Percentiles rank a stretch among this genome's conserved stretches.
Conservation (phyloP, 2,797 vertebrate genomes). For the Clarias platycephalus region DNA sequence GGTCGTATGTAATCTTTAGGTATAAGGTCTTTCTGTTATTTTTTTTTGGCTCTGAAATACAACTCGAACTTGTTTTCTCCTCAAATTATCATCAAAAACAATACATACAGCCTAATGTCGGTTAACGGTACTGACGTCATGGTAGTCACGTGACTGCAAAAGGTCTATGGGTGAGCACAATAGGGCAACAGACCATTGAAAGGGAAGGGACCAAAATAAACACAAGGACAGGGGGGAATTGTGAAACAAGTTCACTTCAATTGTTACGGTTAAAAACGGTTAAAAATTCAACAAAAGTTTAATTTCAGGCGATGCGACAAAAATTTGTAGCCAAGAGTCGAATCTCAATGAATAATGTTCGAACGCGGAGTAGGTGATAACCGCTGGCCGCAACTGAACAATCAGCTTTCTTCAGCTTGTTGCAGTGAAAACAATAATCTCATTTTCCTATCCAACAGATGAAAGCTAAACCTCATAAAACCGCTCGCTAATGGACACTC, state of each 20-base stretch:
- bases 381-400: background rate
- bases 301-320: background rate
- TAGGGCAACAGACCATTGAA: too few relatives aligned
- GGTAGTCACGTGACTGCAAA: too few relatives aligned
- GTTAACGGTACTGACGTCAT: too few relatives aligned
- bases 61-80: too few relatives aligned
- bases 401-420: background rate
- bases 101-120: too few relatives aligned
- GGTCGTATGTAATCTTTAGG: too few relatives aligned
- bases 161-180: too few relatives aligned
- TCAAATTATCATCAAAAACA: too few relatives aligned
- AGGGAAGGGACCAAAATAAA: too few relatives aligned
- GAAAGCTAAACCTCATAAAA: background rate
- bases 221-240: too few relatives aligned
- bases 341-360: background rate
- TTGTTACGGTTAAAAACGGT: background rate
- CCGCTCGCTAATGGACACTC: background rate
- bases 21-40: too few relatives aligned
- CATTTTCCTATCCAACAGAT: background rate
- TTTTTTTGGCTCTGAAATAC: too few relatives aligned
- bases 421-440: background rate
- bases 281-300: background rate
- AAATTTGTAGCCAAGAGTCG: background rate
- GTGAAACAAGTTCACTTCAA: background rate
- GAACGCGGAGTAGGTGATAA: background rate